Base-by-base conservation (phyloP, 2,888 invertebrate species). In the Ormyrus nitidulus region DNA sequence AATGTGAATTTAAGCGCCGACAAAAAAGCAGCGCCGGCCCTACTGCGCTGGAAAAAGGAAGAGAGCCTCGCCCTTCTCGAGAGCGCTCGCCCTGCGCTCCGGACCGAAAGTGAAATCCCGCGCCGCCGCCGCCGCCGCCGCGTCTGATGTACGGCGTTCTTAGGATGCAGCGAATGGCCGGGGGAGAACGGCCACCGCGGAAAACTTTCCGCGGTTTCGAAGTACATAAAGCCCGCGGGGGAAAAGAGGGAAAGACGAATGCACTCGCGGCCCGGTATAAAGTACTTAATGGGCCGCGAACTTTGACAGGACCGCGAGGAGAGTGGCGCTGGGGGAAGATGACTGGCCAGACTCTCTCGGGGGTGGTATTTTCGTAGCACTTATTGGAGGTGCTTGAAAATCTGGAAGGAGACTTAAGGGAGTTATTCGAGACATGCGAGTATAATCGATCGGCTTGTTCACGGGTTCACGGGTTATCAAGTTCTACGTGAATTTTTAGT, bases 241-340 rank as follows among this genome's bases (percentile, higher is more conserved):
- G 19, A 10, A 9, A 13, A 56, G 19, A 51, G 69, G 13, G 53
- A 10, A 72, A 51, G 53, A 64, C 2, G 48, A 51, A 58, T 79
- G 68, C 68, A 62, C 66, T 66, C 5, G 13, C 13, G 19, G 9
- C 19, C 54, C n/a, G n/a, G 72, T 77, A 70, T 77, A 77, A 77
- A 81, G 74, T 13, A 74, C 70, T 74, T 81, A 81, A 77, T 81
- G 69, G 74, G 7, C 69, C 65, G 77, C 59, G 70, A 80, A 80
- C 71, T 76, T 69, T 77, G 5, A 19, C 59, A 11, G 34, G 59
- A 58, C 66, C 19, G 71, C 49, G 62, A 11, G 51, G 9, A 19
- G 6, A 59, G 13, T 6, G 19, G 19, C 19, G 19, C 19, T 19
- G 19, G 19, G 19, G 19, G 19, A 19, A 19, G 19, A 19, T 19